A percentile compares a stretch with the other conserved stretches of the same genome.
phyloP scores from a whole-genome alignment of 2,797 vertebrate species.

The Emys orbicularis region DNA sequence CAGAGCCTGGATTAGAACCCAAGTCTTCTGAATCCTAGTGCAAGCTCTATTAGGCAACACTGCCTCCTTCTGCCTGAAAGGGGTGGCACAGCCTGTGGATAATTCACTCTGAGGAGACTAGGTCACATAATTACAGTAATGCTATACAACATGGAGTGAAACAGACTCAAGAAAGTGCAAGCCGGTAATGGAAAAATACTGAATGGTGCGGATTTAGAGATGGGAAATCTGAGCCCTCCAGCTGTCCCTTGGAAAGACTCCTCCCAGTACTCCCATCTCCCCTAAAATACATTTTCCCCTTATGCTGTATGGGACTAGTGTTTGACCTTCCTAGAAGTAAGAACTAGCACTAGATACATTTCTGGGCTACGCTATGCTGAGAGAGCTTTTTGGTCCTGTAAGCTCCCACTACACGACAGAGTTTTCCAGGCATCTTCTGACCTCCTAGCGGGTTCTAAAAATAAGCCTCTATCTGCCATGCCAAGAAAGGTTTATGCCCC shows the following conservation, averaged over 20 bases:
- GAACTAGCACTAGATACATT: neutral
- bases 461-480: neutral
- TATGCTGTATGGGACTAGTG: neutral
- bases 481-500: neutral
- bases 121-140: too few species aligned
- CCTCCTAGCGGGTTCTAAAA: neutral
- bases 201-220: neutral
- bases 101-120: too few species aligned
- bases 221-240: neutral
- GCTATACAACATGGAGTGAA: neutral
- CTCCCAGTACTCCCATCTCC: neutral
- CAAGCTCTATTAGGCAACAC: too few species aligned
- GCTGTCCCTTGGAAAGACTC: neutral
- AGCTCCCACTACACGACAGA: neutral
- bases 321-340: neutral
- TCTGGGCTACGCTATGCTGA: neutral
- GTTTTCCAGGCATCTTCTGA: neutral
- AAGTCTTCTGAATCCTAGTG: neutral
- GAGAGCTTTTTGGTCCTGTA: accelerated
- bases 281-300: neutral
- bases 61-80: too few species aligned
- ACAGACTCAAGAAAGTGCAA: neutral
- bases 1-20: conserved; percentile 40
- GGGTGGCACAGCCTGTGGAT: too few species aligned
- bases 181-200: neutral